phyloP scores from a whole-genome alignment of 64 coral and sea anemone genomes.

The Montipora sp. region DNA sequence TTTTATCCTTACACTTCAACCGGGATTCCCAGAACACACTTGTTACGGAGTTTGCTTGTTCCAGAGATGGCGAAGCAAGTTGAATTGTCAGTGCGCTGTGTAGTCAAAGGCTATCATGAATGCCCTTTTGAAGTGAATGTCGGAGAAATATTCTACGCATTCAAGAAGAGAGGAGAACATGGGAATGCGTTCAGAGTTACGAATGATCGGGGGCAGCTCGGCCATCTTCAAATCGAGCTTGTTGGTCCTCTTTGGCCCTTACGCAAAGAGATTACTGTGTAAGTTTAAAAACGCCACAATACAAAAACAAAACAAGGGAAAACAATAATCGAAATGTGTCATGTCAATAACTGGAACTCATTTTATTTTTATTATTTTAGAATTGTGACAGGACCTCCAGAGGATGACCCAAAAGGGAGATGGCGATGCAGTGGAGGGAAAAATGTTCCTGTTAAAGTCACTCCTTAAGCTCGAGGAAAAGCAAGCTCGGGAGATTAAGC shows the following conservation, averaged over 20 bases:
- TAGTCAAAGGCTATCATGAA: conserved; percentile 30
- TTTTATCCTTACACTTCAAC: not conserved
- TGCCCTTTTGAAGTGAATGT: conserved; percentile 22
- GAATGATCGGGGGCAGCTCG: conserved; percentile 31
- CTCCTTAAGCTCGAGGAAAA: not conserved
- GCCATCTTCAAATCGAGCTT: conserved; percentile 38
- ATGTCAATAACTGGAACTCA: not conserved
- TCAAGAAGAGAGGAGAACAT: conserved; percentile 29
- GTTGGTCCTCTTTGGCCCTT: conserved; percentile 41
- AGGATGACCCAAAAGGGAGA: conserved; percentile 37
- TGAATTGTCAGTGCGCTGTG: not conserved
- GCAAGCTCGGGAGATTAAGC: conserved; percentile 16
- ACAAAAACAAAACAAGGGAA: not conserved
- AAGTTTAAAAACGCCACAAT: conserved; percentile 18
- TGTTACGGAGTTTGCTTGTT: not conserved
- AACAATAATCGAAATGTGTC: conserved; percentile 22
- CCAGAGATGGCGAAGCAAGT: conserved; percentile 3
- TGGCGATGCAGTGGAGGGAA: conserved; percentile 10
- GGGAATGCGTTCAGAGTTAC: conserved; percentile 38
- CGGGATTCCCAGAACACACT: not conserved
- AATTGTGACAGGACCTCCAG: conserved; percentile 20
- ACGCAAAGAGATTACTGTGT: conserved; percentile 15
- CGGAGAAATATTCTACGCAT: conserved; percentile 14
- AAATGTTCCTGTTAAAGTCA: conserved; percentile 33
- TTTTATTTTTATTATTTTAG: conserved; percentile 24